phyloP scores from a whole-genome alignment of 92 coral and sea anemone genomes.

The Parazoanthus darwini region DNA sequence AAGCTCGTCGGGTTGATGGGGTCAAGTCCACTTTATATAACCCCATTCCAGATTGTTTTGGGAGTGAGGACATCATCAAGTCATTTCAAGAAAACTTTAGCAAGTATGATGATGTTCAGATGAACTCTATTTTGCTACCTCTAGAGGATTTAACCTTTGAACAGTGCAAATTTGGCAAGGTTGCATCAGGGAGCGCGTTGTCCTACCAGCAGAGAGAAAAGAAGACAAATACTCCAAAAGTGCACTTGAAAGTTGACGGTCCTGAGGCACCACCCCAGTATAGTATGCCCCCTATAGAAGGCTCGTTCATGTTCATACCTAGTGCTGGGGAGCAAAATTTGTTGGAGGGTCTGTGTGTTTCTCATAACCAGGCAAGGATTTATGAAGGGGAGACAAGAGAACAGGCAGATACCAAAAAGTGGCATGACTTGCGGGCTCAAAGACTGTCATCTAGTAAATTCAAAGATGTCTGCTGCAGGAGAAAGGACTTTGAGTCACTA shows the following conservation, averaged over 20 bases:
- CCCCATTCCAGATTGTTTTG: too few species aligned
- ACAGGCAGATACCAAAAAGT: slow-evolving; percentile 20
- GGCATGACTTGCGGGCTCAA: slow-evolving; percentile 33
- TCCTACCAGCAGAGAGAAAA: slow-evolving; percentile 26
- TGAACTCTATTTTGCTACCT: too few species aligned
- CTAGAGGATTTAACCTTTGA: too few species aligned
- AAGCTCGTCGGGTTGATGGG: neutral
- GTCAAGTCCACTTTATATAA: too few species aligned
- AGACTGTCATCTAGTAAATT: slow-evolving; percentile 11
- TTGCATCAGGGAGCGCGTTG: neutral
- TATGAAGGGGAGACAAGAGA: slow-evolving; percentile 10
- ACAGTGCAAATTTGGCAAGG: too few species aligned
- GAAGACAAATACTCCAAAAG: neutral
- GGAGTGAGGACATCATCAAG: too few species aligned
- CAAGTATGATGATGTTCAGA: too few species aligned
- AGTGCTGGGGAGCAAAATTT: neutral
- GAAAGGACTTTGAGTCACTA: slow-evolving; percentile 38
- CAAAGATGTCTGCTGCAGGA: neutral
- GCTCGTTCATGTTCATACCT: neutral
- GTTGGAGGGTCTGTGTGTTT: slow-evolving; percentile 3
- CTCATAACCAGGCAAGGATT: slow-evolving; percentile 1
- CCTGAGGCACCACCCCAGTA: neutral
- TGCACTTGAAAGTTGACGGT: slow-evolving; percentile 1
- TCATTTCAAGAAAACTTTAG: too few species aligned
- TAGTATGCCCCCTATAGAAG: slow-evolving; percentile 12